Evolutionary conservation across 2,797 vertebrate genomes (phyloP).

Genomic region (Poeciliopsis gracilis): DNA sequence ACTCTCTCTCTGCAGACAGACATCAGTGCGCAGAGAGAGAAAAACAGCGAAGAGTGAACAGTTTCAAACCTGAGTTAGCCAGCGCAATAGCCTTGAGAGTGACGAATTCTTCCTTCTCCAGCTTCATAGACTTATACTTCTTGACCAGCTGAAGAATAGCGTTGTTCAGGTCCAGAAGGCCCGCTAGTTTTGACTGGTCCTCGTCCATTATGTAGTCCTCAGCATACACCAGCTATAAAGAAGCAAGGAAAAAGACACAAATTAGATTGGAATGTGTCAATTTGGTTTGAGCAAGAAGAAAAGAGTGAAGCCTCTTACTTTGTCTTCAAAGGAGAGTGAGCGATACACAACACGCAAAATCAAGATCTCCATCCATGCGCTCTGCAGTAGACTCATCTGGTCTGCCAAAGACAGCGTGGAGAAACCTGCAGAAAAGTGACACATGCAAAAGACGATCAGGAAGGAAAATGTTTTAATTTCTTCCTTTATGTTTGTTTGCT

Average conservation of each 20-base stretch:
- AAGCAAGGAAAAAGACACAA: constrained; percentile 1
- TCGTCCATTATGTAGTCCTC: constrained; percentile 99
- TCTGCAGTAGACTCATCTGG: constrained; percentile 99
- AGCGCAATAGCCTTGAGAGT: constrained; percentile 98
- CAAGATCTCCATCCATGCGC: constrained; percentile 99
- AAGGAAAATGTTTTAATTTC: constrained; percentile 2
- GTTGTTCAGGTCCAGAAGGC: constrained; percentile 97
- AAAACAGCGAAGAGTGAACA: constrained; percentile 28
- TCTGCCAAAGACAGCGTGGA: constrained; percentile 98
- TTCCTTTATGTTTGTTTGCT: neutral
- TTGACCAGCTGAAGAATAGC: constrained; percentile 98
- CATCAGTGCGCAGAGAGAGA: constrained; percentile 20
- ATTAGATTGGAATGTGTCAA: neutral
- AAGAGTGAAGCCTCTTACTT: constrained; percentile 60
- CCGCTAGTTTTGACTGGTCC: constrained; percentile 97
- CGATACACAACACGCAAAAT: constrained; percentile 98
- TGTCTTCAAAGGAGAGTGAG: constrained; percentile 97
- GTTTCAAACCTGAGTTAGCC: constrained; percentile 96
- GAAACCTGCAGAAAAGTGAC: constrained; percentile 83
- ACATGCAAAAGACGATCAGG: constrained; percentile 7
- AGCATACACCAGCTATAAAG: constrained; percentile 89
- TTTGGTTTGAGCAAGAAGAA: neutral
- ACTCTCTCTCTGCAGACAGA: constrained; percentile 55
- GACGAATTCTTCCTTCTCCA: constrained; percentile 99
- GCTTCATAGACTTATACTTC: constrained; percentile 98